A percentile compares a stretch with the other conserved stretches of the same genome.
Conservation (phyloP, 2,888 invertebrate genomes). For the Ischnus inquisitorius region DNA sequence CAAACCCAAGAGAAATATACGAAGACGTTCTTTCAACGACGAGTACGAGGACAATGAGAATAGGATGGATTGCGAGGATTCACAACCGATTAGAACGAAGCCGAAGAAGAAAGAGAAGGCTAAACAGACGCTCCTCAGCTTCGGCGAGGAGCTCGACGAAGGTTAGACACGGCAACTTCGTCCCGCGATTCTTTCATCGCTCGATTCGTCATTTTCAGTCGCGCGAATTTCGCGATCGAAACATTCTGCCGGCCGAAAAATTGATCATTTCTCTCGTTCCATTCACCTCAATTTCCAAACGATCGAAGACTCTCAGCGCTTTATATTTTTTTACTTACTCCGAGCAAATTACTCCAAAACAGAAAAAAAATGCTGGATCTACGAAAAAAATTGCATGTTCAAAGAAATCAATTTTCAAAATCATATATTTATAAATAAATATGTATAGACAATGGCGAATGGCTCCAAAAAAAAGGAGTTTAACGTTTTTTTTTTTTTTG, state of each 20-base stretch:
- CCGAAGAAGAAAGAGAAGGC: slow-evolving; percentile 86
- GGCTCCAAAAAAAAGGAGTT: too few species aligned
- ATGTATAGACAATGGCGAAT: too few species aligned
- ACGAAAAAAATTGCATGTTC: too few species aligned
- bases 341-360: too few species aligned
- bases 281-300: neutral
- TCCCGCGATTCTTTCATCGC: neutral
- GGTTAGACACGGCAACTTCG: slow-evolving; percentile 73
- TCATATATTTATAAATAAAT: too few species aligned
- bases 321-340: too few species aligned
- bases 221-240: neutral
- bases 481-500: neutral
- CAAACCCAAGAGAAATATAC: slow-evolving; percentile 94
- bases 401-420: too few species aligned
- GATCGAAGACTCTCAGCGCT: too few species aligned
- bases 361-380: too few species aligned
- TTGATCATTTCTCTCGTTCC: neutral
- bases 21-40: slow-evolving; percentile 91
- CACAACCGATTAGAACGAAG: slow-evolving; percentile 85
- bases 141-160: slow-evolving; percentile 88
- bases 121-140: slow-evolving; percentile 91
- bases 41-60: slow-evolving; percentile 89
- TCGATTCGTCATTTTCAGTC: neutral
- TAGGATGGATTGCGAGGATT: slow-evolving; percentile 86
- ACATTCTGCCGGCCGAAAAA: neutral